A percentile compares a stretch with the other conserved stretches of the same genome.
Evolutionary conservation across 1,140 invertebrate species (phyloP).

Genomic region (Lepidurus apus): DNA sequence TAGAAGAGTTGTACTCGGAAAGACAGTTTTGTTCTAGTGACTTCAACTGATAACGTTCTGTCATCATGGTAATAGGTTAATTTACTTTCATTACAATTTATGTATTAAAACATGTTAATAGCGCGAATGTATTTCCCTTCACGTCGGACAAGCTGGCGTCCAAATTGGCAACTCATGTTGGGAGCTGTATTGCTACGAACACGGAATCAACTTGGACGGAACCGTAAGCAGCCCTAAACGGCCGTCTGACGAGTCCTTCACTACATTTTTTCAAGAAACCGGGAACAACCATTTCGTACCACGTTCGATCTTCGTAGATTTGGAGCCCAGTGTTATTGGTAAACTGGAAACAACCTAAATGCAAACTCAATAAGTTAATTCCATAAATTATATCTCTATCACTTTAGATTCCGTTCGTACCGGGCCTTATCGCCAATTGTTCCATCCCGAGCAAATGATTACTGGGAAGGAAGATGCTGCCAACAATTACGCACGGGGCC

Average conservation of each 20-base stretch:
- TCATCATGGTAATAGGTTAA: too few species aligned
- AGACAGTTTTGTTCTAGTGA: too few species aligned
- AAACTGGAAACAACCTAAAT: constrained; percentile 55
- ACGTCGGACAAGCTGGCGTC: constrained; percentile 67
- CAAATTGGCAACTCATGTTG: constrained; percentile 77
- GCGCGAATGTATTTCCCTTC: constrained; percentile 63
- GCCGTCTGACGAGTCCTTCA: constrained; percentile 48
- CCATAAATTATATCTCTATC: constrained; percentile 37
- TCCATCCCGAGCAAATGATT: constrained; percentile 58
- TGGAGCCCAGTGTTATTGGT: constrained; percentile 45
- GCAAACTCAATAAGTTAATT: constrained; percentile 53
- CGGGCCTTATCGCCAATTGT: constrained; percentile 57
- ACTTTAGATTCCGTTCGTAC: constrained; percentile 56
- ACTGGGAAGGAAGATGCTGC: constrained; percentile 62
- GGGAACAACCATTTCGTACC: constrained; percentile 50
- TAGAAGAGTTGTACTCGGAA: too few species aligned
- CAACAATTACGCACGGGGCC: constrained; percentile 60
- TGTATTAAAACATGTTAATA: constrained; percentile 14
- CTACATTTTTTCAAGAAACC: constrained; percentile 55
- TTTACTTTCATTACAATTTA: too few species aligned
- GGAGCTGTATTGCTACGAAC: constrained; percentile 42
- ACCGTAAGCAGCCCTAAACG: constrained; percentile 43
- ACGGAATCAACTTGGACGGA: constrained; percentile 44
- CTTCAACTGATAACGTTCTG: too few species aligned
- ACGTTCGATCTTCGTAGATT: constrained; percentile 45